Evolutionary conservation across 64 coral and sea anemone genomes (phyloP).

Genomic region (Montipora cactus): DNA sequence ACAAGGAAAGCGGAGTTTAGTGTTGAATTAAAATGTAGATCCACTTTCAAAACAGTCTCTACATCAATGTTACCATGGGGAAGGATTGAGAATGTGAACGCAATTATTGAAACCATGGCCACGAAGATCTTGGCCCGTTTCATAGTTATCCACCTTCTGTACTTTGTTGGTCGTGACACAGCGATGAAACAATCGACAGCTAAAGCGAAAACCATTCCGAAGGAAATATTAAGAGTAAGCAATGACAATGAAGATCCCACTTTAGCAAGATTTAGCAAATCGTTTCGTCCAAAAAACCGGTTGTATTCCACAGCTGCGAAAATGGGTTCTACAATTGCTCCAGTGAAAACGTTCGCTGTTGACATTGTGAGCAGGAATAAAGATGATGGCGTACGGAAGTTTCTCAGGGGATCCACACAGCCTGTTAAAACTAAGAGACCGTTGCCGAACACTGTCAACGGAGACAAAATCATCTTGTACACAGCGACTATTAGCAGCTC

Average conservation of each 20-base stretch:
- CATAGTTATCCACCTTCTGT: background rate
- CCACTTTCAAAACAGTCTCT: constrained; percentile 17
- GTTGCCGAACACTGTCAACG: constrained; percentile 5
- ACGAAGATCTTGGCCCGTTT: constrained; percentile 3
- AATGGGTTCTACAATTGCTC: background rate
- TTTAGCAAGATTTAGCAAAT: background rate
- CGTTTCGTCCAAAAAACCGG: background rate
- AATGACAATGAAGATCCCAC: constrained; percentile 15
- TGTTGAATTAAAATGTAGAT: constrained; percentile 25
- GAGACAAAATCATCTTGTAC: constrained; percentile 22
- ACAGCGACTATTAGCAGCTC: constrained; percentile 1
- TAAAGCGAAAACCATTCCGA: constrained; percentile 36
- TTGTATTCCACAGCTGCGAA: constrained; percentile 23
- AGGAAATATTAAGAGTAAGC: constrained; percentile 23
- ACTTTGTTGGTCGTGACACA: constrained; percentile 27
- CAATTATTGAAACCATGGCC: background rate
- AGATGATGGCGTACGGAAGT: background rate
- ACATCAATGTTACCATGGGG: background rate
- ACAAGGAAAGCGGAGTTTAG: constrained; percentile 11
- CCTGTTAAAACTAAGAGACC: constrained; percentile 22
- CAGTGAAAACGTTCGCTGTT: background rate
- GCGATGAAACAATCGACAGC: constrained; percentile 19
- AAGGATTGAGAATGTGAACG: background rate
- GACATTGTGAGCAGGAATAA: constrained; percentile 18
- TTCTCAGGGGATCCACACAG: background rate